phyloP scores from a whole-genome alignment of 30 jellyfish, hydroid and myxozoan species.

The Catostylus mosaicus region DNA sequence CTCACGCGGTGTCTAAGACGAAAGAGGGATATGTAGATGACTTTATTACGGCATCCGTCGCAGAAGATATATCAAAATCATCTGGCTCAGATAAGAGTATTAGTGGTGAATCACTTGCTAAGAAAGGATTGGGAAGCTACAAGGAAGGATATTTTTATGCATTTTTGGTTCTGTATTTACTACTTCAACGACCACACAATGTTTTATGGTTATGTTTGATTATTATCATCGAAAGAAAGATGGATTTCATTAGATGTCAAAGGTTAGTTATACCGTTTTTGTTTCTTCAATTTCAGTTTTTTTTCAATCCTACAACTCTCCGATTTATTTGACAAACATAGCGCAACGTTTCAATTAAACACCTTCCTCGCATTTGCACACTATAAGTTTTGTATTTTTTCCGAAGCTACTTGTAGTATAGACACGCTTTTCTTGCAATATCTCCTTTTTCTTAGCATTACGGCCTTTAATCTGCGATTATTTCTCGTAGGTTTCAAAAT shows the following conservation, averaged over 20 bases:
- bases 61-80: no score
- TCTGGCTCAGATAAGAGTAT: background rate
- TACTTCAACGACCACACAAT: constrained; percentile 43
- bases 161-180: constrained; percentile 3
- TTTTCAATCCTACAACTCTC: no score
- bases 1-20: no score
- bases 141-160: constrained; percentile 9
- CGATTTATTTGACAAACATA: no score
- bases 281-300: no score
- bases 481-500: background rate
- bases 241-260: background rate
- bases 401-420: background rate
- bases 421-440: background rate
- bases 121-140: background rate
- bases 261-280: no score
- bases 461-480: no score
- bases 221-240: background rate
- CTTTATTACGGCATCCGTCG: no score
- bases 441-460: background rate
- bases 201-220: constrained; percentile 16
- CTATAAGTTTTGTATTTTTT: no score
- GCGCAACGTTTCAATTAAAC: no score
- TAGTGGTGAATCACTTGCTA: background rate
- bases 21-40: no score
- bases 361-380: background rate